Evolutionary conservation across 2,797 vertebrate genomes (phyloP).

Genomic region (Syndactyla subalaris): DNA sequence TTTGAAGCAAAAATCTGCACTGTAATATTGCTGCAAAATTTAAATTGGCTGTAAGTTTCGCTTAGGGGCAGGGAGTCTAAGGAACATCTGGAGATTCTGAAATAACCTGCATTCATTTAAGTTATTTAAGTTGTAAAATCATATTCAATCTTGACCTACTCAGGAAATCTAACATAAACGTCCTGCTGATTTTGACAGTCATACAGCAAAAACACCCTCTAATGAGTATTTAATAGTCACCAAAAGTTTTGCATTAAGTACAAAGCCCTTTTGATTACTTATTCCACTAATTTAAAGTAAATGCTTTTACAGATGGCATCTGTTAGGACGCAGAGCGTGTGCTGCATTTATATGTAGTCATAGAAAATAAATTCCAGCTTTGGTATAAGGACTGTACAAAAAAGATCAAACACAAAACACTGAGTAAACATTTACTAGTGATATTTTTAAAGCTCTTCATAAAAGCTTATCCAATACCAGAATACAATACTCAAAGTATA

Average conservation of each 20-base stretch:
- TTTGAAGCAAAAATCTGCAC: constrained; percentile 53
- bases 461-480: constrained; percentile 75
- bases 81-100: constrained; percentile 84
- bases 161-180: constrained; percentile 86
- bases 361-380: constrained; percentile 85
- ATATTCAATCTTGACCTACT: constrained; percentile 87
- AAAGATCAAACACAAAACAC: constrained; percentile 79
- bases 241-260: constrained; percentile 89
- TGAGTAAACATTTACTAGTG: constrained; percentile 77
- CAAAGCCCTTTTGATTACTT: constrained; percentile 89
- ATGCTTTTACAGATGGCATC: constrained; percentile 88
- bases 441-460: constrained; percentile 72
- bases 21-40: constrained; percentile 70
- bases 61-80: constrained; percentile 73
- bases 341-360: constrained; percentile 80
- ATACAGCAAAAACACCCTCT: constrained; percentile 86
- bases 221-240: constrained; percentile 88
- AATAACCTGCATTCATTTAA: constrained; percentile 84
- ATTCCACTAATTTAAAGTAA: constrained; percentile 88
- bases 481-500: constrained; percentile 53
- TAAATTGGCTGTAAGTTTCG: constrained; percentile 76
- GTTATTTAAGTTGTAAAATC: constrained; percentile 86
- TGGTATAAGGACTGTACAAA: constrained; percentile 71
- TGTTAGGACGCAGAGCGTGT: constrained; percentile 82
- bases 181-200: constrained; percentile 87